Evolutionary conservation across 2,113 vertebrate genomes (phyloP).

Genomic region (Ammodytes marinus): DNA sequence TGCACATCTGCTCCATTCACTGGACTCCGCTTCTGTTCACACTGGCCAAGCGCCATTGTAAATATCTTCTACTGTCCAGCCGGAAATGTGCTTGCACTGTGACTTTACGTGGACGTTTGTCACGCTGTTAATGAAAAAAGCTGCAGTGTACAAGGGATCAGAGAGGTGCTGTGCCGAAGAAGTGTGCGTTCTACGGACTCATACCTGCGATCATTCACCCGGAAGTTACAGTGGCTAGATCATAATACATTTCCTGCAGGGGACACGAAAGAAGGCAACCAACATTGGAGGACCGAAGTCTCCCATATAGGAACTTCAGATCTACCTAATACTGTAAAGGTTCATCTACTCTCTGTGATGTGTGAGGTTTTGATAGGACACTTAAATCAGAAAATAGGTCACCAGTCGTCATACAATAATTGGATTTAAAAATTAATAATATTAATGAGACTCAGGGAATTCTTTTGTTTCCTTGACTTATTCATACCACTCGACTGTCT

Average conservation of each 20-base stretch:
- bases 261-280: constrained; percentile 22
- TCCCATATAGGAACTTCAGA: constrained; percentile 34
- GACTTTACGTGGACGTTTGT: constrained; percentile 57
- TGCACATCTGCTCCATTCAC: constrained; percentile 32
- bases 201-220: constrained; percentile 84
- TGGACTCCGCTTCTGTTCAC: background rate
- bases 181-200: constrained; percentile 83
- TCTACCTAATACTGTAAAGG: constrained; percentile 37
- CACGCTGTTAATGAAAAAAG: constrained; percentile 68
- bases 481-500: constrained; percentile 77
- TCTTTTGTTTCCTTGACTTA: constrained; percentile 80
- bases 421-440: constrained; percentile 85
- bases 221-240: constrained; percentile 70
- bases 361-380: constrained; percentile 66
- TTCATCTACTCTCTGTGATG: constrained; percentile 45
- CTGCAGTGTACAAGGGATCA: constrained; percentile 86
- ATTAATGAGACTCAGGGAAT: constrained; percentile 81
- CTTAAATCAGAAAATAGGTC: constrained; percentile 82
- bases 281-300: constrained; percentile 29
- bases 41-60: constrained; percentile 5
- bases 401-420: constrained; percentile 79
- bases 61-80: constrained; percentile 9
- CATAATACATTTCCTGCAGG: constrained; percentile 84
- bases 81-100: constrained; percentile 50
- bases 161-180: constrained; percentile 79